Base-by-base conservation (phyloP, 2,888 invertebrate genomes). In the Liopterus haemorrhoidalis region DNA sequence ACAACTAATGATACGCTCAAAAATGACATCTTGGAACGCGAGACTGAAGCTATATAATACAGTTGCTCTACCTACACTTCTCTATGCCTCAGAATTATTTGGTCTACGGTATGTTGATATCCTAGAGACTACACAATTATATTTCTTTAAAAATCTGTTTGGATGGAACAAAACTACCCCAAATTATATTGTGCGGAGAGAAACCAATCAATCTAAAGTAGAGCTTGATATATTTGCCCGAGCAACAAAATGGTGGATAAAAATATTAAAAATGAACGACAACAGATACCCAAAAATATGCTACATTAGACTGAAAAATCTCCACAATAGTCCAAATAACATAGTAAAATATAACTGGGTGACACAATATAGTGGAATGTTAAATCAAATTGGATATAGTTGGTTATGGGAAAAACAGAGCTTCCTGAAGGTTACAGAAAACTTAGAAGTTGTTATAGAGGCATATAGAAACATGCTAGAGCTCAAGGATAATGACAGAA, bases 1-100 rank as follows among this genome's bases (percentile, higher is more conserved):
- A 16, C n/a, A 21, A 2, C 11, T 18, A 22, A 11, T 46, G 11
- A n/a, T 12, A 1, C 32, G 33, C 12, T 20, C 48, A 12, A 39
- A 33, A 28, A 33, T 35, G 8, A 38, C 15, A 25, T 31, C 33
- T 2, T 18, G 21, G 9, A 11, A n/a, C 9, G 36, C 46, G 11
- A 19, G 15, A 4, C 9, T 12, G 2, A 45, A 46, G 18, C 19
- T 48, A n/a, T 46, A 49, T 27, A 4, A 18, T 36, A 16, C 21
- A 24, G n/a, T 19, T 24, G 11, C 35, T 27, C n/a, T 11, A 27
- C 27, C 27, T 11, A 12, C 28, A 4, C 32, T 47, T 3, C 19
- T 49, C 2, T 46, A 49, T 14, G 45, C 22, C 2, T 12, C 38
- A 3, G 43, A 39, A 45, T 33, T 44, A 9, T 45, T 43, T 43